phyloP scores from a whole-genome alignment of 1,140 invertebrate genomes.

The Wiebesia pumilae region DNA sequence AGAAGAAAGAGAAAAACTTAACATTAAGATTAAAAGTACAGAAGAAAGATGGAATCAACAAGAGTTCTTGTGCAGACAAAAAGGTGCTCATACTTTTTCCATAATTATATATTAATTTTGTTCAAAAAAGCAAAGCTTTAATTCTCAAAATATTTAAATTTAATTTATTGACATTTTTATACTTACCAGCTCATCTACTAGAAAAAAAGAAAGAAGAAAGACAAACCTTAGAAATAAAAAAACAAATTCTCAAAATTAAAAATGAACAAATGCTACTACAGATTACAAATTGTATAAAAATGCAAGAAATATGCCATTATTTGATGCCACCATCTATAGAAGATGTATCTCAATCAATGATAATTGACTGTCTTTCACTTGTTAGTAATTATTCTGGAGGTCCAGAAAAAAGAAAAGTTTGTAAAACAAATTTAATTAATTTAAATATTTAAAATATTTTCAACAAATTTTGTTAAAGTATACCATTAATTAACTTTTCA shows the following conservation, averaged over 20 bases:
- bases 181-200: slow-evolving; percentile 57
- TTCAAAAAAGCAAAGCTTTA: not conserved
- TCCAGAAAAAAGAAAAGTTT: slow-evolving; percentile 59
- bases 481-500: slow-evolving; percentile 34
- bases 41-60: slow-evolving; percentile 63
- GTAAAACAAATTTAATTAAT: slow-evolving; percentile 13
- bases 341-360: slow-evolving; percentile 58
- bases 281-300: slow-evolving; percentile 61
- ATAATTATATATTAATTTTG: slow-evolving; percentile 4
- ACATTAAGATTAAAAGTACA: slow-evolving; percentile 58
- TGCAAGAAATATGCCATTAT: slow-evolving; percentile 63
- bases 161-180: not conserved
- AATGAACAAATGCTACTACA: slow-evolving; percentile 60
- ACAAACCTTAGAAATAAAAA: slow-evolving; percentile 57
- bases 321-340: slow-evolving; percentile 63
- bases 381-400: slow-evolving; percentile 63
- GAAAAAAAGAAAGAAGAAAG: slow-evolving; percentile 55
- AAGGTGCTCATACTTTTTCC: slow-evolving; percentile 59
- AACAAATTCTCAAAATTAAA: slow-evolving; percentile 63
- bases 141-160: not conserved
- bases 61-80: slow-evolving; percentile 62
- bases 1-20: slow-evolving; percentile 55
- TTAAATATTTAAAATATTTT: slow-evolving; percentile 35
- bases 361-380: slow-evolving; percentile 61
- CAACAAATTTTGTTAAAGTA: slow-evolving; percentile 31